phyloP scores from a whole-genome alignment of 2,113 vertebrate genomes.

The Planiliza haematocheilus region DNA sequence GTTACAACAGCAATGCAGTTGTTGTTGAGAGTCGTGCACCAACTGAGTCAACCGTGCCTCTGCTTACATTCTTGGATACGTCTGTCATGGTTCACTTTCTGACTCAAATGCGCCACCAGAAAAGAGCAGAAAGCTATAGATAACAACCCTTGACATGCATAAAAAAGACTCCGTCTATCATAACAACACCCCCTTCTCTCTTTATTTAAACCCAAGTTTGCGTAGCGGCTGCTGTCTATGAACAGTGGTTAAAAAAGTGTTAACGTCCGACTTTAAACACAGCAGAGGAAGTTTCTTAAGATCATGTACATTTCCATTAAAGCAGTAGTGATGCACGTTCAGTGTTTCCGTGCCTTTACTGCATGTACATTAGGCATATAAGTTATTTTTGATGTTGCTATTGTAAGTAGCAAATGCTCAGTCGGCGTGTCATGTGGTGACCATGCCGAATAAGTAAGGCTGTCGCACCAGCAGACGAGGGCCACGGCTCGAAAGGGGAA shows the following conservation, averaged over 20 bases:
- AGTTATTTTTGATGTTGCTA: background rate
- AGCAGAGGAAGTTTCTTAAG: too few relatives aligned
- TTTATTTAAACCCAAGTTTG: too few relatives aligned
- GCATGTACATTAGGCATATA: too few relatives aligned
- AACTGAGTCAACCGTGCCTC: background rate
- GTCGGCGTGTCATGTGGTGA: constrained; percentile 28
- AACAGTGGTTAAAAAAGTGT: too few relatives aligned
- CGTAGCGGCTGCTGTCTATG: too few relatives aligned
- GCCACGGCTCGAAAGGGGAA: constrained; percentile 8
- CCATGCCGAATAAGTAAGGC: constrained; percentile 19
- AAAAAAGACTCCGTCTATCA: too few relatives aligned
- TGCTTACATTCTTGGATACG: background rate
- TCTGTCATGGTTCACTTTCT: constrained; percentile 14
- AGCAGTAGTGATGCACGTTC: background rate
- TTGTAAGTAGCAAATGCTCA: constrained; percentile 3
- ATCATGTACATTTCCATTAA: background rate
- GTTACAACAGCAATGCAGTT: too few relatives aligned
- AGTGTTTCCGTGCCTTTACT: background rate
- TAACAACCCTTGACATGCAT: too few relatives aligned
- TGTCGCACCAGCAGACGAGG: background rate
- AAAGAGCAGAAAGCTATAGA: constrained; percentile 1
- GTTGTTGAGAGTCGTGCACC: too few relatives aligned
- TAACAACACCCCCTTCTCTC: too few relatives aligned
- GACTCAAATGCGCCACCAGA: constrained; percentile 21
- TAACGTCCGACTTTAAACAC: too few relatives aligned